Base-by-base conservation (phyloP, 2,888 invertebrate genomes). In the Melinaea menophilus region DNA sequence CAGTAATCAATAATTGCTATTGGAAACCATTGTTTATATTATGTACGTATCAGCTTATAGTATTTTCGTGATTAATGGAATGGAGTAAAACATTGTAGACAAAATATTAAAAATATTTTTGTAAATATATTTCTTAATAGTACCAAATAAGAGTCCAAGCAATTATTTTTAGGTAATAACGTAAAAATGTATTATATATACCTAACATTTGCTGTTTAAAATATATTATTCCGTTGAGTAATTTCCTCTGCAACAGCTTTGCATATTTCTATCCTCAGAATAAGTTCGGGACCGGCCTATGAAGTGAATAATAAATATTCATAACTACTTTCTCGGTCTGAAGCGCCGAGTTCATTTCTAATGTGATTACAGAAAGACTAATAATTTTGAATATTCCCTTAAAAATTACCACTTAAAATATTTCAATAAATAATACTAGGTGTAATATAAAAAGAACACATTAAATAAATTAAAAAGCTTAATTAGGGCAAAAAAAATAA, bases 301-400 rank as follows among this genome's bases (percentile, higher is more conserved):
- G 68, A 65, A 68, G 68, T 69, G 70, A 69, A 72, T 70, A 71
- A 73, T 73, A 69, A 73, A 73, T 73, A 73, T 73, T 73, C 71
- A 73, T 72, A 70, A 67, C 71, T 69, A 69, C 69, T 72, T 71
- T 69, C 69, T 69, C 72, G 66, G 69, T 58, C 62, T 62, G 59
- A 57, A 41, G 67, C 66, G 68, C 62, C 60, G 67, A 71, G 71
- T 65, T 69, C 60, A 71, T 71, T 73, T 70, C 67, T 71, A 72
- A 72, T 72, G 68, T 65, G 69, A 69, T 71, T 68, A 70, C 55
- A 61, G 60, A 56, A 66, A 66, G 58, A 57, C 48, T 9, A 46
- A 54, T 61, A 58, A 57, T 59, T 57, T 45, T 60, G n/a, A 47
- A 55, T 47, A 33, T 56, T 45, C 22, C 45, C 31, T 45, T 45